Conservation (phyloP, 37 sponge, comb jelly and placozoan species). For the Axinella damicornis region DNA sequence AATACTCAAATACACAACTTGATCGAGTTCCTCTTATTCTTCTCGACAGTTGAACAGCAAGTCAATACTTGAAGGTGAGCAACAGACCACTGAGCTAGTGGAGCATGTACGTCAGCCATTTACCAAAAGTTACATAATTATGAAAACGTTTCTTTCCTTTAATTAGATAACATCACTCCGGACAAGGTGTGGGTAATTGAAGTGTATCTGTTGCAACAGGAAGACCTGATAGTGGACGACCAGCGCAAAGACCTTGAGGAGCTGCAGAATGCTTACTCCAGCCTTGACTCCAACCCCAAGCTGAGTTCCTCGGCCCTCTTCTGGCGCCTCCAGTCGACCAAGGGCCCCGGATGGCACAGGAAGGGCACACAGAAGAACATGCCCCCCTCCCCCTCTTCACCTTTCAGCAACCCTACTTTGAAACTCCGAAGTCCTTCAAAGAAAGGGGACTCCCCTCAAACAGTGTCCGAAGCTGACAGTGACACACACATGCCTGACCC, state of each 20-base stretch:
- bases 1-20: slow-evolving; percentile 5
- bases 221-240: not conserved
- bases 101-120: no score
- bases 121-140: no score
- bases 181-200: slow-evolving; percentile 73
- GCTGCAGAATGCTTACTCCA: slow-evolving; percentile 5
- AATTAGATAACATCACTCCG: slow-evolving; percentile 36
- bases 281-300: slow-evolving; percentile 23
- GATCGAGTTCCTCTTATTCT: not conserved
- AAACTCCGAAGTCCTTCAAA: not conserved
- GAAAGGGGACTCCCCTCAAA: not conserved
- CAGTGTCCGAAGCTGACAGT: not conserved
- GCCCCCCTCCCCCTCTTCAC: not conserved
- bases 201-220: slow-evolving; percentile 52
- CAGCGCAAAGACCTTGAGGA: not conserved
- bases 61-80: slow-evolving; percentile 51
- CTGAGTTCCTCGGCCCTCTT: not conserved
- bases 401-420: not conserved
- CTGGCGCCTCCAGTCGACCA: not conserved
- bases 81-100: no score
- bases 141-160: not conserved
- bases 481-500: not conserved
- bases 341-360: not conserved
- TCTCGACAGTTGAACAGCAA: slow-evolving; percentile 7
- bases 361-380: not conserved